A percentile compares a stretch with the other conserved stretches of the same genome.
These are phyloP conservation scores for Periophthalmus magnuspinnatus DNA, from an alignment of 2,797 vertebrate species.

Conservation along the genomic window DNA sequence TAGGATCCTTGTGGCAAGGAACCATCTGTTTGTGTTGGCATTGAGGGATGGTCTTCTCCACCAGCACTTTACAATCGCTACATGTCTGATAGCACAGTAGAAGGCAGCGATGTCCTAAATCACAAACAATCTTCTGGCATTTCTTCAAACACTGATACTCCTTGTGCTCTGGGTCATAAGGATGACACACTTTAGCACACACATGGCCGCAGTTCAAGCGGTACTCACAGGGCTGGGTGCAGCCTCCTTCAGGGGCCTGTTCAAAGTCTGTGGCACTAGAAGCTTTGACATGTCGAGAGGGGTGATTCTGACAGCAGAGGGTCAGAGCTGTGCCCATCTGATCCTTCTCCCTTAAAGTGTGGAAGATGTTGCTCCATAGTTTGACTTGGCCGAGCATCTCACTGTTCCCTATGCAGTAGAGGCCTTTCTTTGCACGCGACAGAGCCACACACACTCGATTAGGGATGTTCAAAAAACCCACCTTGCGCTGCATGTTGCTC, in stretches of 20 bases:
- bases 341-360: conserved; percentile 76
- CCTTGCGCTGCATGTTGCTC: conserved; percentile 82
- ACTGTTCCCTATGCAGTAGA: conserved; percentile 90
- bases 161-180: conserved; percentile 85
- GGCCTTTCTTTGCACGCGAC: conserved; percentile 92
- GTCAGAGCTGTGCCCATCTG: conserved; percentile 79
- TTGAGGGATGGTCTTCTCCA: conserved; percentile 80
- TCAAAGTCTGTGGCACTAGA: conserved; percentile 80
- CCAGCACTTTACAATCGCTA: conserved; percentile 74
- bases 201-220: conserved; percentile 90
- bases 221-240: conserved; percentile 84
- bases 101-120: conserved; percentile 81
- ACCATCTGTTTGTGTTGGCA: conserved; percentile 87
- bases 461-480: conserved; percentile 89
- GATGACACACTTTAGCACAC: conserved; percentile 88
- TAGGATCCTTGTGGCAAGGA: conserved; percentile 80
- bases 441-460: conserved; percentile 93
- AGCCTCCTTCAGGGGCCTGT: conserved; percentile 90
- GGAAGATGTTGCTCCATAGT: conserved; percentile 88
- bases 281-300: conserved; percentile 73
- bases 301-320: conserved; percentile 92
- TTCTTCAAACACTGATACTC: conserved; percentile 82
- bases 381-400: conserved; percentile 82
- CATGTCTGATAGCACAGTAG: conserved; percentile 76
- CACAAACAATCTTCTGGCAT: conserved; percentile 85